Evolutionary conservation across 2,797 vertebrate species (phyloP).

Genomic region (Parotocinclus haroldoi): DNA sequence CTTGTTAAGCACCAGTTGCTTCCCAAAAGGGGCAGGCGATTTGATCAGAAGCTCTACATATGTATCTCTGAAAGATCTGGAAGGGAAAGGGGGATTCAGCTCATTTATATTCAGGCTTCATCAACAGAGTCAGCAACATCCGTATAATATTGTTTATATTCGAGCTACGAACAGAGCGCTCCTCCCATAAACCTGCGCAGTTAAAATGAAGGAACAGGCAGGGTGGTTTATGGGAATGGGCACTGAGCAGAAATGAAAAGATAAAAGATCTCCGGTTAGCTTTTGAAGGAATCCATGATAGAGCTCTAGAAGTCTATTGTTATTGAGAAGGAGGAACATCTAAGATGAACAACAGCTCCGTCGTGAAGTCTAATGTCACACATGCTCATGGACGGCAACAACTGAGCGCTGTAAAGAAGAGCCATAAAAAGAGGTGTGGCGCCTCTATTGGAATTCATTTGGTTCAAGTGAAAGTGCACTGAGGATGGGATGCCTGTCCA

Average conservation of each 20-base stretch:
- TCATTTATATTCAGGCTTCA: constrained; percentile 27
- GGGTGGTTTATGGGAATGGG: constrained; percentile 11
- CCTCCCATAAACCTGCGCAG: neutral
- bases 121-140: constrained; percentile 15
- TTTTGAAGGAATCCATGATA: no score
- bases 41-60: constrained; percentile 24
- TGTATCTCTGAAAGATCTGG: constrained; percentile 16
- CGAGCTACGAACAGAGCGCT: neutral
- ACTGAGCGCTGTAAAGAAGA: no score
- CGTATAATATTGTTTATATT: constrained; percentile 26
- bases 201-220: neutral
- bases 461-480: no score
- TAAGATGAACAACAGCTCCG: no score
- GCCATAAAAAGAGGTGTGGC: no score
- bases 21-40: constrained; percentile 19
- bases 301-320: no score
- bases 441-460: no score
- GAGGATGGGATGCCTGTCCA: no score
- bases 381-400: no score
- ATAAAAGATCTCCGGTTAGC: no score
- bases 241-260: constrained; percentile 16
- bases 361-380: no score
- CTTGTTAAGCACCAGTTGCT: neutral
- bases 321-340: no score
- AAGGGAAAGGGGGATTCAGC: neutral